Percentiles rank a stretch among this genome's conserved stretches.
phyloP scores from a whole-genome alignment of 2,888 invertebrate species.

The Habroteleia sp. region DNA sequence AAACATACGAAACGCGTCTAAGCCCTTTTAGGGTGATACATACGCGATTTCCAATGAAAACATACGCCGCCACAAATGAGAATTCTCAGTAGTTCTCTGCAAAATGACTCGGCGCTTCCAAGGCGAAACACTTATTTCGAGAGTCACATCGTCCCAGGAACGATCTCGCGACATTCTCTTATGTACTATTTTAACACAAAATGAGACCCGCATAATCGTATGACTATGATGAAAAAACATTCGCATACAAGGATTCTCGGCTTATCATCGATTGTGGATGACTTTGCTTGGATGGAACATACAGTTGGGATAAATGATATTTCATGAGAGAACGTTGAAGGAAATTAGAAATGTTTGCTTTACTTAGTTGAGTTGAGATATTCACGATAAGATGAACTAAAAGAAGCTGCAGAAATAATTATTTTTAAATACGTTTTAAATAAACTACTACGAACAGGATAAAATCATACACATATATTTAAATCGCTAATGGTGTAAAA shows the following conservation, averaged over 20 bases:
- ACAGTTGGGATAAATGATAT: conserved; percentile 40
- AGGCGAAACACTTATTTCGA: conserved; percentile 46
- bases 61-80: conserved; percentile 55
- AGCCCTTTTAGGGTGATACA: conserved; percentile 36
- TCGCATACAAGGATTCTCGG: conserved; percentile 25
- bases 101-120: conserved; percentile 47
- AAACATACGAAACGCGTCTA: conserved; percentile 23
- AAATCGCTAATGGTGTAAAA: no score
- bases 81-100: conserved; percentile 40
- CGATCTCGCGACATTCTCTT: conserved; percentile 50
- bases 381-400: not conserved
- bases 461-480: no score
- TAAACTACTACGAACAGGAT: no score
- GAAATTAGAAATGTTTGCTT: conserved; percentile 25
- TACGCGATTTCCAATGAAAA: conserved; percentile 61
- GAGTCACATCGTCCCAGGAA: conserved; percentile 46
- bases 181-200: conserved; percentile 42
- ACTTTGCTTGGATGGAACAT: conserved; percentile 26
- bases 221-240: conserved; percentile 42
- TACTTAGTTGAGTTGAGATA: not conserved
- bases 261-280: conserved; percentile 31
- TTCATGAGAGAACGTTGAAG: not conserved
- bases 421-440: not conserved
- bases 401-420: not conserved
- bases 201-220: conserved; percentile 43